Percentiles rank a stretch among this genome's conserved stretches.
phyloP scores from a whole-genome alignment of 1,140 invertebrate species.

The Zaprionus ornatus region DNA sequence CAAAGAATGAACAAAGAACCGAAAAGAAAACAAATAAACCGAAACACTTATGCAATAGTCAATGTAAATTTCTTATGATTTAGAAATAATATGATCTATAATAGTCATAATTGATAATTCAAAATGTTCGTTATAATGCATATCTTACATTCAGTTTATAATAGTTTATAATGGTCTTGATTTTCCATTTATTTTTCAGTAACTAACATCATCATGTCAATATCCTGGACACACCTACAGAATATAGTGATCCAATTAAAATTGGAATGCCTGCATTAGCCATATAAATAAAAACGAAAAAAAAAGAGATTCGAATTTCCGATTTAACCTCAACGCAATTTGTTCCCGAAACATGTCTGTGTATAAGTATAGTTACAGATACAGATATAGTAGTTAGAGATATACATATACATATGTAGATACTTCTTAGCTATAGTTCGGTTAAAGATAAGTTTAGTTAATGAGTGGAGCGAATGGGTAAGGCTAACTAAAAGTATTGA shows the following conservation, averaged over 20 bases:
- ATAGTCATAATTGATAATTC: neutral
- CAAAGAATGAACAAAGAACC: neutral
- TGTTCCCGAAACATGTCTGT: neutral
- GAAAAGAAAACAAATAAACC: neutral
- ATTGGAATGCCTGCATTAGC: neutral
- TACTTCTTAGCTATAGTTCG: neutral
- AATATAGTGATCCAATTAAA: neutral
- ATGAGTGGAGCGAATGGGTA: neutral
- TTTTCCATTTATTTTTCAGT: neutral
- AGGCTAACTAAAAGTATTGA: neutral
- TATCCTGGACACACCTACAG: neutral
- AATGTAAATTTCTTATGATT: conserved; percentile 15
- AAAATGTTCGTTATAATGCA: neutral
- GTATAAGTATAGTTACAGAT: neutral
- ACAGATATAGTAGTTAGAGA: neutral
- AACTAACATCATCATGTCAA: neutral
- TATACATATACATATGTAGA: neutral
- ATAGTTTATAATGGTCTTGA: neutral
- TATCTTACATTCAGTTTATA: neutral
- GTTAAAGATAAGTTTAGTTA: neutral
- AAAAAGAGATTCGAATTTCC: neutral
- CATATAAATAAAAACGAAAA: neutral
- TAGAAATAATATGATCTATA: neutral
- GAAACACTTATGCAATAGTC: conserved; percentile 39
- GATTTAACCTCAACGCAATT: neutral